Evolutionary conservation across 2,113 vertebrate genomes (phyloP).

Genomic region (Galeopterus variegatus): DNA sequence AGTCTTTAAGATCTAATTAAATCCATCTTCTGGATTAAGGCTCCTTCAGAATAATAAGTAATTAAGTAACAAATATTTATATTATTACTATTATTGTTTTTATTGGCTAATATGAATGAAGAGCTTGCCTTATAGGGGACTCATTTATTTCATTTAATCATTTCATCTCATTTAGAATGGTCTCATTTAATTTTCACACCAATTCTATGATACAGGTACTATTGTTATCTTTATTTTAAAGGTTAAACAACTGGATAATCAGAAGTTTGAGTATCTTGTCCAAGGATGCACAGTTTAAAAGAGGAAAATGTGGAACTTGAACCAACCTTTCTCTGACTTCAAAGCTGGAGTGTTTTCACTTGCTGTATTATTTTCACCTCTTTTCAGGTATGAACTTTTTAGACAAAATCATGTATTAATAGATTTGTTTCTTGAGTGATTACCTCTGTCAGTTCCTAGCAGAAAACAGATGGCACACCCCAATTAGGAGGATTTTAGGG

Average conservation of each 20-base stretch:
- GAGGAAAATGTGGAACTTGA: constrained; percentile 19
- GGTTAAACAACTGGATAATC: background rate
- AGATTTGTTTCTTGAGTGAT: constrained; percentile 51
- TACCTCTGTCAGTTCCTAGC: constrained; percentile 18
- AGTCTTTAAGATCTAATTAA: constrained; percentile 52
- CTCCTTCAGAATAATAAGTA: constrained; percentile 6
- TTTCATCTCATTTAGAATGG: constrained; percentile 32
- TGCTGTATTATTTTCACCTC: constrained; percentile 11
- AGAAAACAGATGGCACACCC: constrained; percentile 55
- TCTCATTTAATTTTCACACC: background rate
- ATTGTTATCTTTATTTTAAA: constrained; percentile 46
- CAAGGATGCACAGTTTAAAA: background rate
- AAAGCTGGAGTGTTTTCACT: constrained; percentile 14
- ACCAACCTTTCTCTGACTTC: constrained; percentile 1
- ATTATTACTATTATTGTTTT: background rate
- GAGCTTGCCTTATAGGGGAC: background rate
- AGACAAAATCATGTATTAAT: constrained; percentile 46
- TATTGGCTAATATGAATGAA: background rate
- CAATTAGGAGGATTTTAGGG: constrained; percentile 23
- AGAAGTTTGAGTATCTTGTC: background rate
- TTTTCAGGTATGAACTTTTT: constrained; percentile 56
- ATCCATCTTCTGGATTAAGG: background rate
- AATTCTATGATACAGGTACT: background rate
- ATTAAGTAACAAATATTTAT: constrained; percentile 38
- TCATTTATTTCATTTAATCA: background rate